phyloP scores from a whole-genome alignment of 2,113 vertebrate genomes.

The Petrocephalus microphthalmus region DNA sequence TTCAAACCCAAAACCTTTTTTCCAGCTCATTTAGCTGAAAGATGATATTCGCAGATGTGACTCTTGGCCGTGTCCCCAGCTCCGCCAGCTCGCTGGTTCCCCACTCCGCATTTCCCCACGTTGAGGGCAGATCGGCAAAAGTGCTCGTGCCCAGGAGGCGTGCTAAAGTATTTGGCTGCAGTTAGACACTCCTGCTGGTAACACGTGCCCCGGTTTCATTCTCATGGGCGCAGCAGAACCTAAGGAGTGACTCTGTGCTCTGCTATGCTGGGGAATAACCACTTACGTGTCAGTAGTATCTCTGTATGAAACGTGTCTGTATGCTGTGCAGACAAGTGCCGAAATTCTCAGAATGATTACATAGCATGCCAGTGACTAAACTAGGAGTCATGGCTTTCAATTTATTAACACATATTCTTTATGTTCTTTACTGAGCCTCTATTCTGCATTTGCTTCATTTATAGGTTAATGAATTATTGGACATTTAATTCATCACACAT shows the following conservation, averaged over 20 bases:
- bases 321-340: background rate
- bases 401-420: background rate
- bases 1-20: background rate
- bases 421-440: background rate
- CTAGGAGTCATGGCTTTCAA: background rate
- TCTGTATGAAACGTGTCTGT: background rate
- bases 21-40: background rate
- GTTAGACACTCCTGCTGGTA: background rate
- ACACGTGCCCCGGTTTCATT: background rate
- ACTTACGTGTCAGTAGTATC: background rate
- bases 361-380: background rate
- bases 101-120: background rate
- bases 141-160: background rate
- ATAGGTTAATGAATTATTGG: background rate
- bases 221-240: background rate
- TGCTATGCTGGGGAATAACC: background rate
- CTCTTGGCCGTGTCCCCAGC: background rate
- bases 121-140: background rate
- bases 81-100: background rate
- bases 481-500: background rate
- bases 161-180: background rate
- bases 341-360: background rate
- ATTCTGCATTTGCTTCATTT: background rate
- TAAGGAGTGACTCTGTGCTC: background rate
- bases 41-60: background rate